Evolutionary conservation across 2,888 invertebrate species (phyloP), one percentile per base, ranked within the genome.

Genomic region (Tiliacea aurago): DNA sequence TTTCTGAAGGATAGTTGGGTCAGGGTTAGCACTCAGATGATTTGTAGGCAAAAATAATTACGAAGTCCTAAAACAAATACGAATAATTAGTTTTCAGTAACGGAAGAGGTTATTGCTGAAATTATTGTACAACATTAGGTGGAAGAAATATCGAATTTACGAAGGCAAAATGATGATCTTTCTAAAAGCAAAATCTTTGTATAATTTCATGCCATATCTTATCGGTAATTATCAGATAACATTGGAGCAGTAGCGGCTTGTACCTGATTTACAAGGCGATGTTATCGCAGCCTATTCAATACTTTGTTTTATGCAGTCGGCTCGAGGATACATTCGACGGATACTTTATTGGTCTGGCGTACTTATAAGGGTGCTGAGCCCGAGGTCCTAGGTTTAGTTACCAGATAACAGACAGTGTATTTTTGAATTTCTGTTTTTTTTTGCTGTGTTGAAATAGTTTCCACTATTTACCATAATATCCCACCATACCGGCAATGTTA

Each of bases 201-300:
- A 37, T 68, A 83, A 83, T 73, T 80, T 80, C 51, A 53, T 62
- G 65, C 41, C 43, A 37, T 69, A 84, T 83, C 84, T 84, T 82
- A 84, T 83, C 83, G 58, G 84, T 78, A 83, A 83, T 83, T 83
- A 70, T 73, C 70, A 81, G 78, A 84, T 84, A 84, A 78, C 78
- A 64, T 84, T 70, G 66, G 33, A 73, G 64, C 70, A 58, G 78
- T 75, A 68, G 81, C 67, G 55, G 67, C 59, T 73, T 51, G 73
- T 81, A 56, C 63, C 59, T 70, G 72, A 84, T 70, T 76, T 70
- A 70, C 67, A 73, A 70, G 70, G 6, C 47, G 84, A 82, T 81
- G 58, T 47, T 82, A 84, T 82, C 84, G 33, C 15, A 10, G 23
- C 13, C 78, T 71, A 76, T 84, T 73, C 72, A 77, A 83, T 81